Evolutionary conservation across 2,113 vertebrate species (phyloP).

Genomic region (Lophochroa leadbeateri): DNA sequence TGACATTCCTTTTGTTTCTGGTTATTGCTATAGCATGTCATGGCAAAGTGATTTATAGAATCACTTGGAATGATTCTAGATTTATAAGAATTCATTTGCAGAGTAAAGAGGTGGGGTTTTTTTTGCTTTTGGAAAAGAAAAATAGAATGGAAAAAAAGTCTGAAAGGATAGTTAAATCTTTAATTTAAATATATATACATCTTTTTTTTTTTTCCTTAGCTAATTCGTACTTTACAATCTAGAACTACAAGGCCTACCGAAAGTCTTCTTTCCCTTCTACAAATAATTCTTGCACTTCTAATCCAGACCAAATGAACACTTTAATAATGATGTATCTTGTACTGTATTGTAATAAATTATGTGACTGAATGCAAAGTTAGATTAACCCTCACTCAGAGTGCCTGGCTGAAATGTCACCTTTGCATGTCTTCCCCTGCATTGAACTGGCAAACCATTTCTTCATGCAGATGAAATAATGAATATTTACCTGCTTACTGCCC

Average conservation of each 20-base stretch:
- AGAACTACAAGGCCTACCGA: background rate
- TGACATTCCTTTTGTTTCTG: slow-evolving; percentile 17
- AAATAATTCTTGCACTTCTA: background rate
- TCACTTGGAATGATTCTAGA: background rate
- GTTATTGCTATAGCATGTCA: background rate
- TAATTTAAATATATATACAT: background rate
- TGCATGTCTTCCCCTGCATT: background rate
- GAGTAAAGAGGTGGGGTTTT: background rate
- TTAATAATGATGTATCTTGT: background rate
- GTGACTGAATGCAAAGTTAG: background rate
- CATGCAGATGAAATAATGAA: background rate
- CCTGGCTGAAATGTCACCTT: background rate
- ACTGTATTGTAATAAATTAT: background rate
- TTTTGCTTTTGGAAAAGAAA: background rate
- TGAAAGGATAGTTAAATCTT: background rate
- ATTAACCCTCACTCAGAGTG: background rate
- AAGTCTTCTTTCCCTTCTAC: background rate
- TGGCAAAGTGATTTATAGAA: background rate
- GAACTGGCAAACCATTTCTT: background rate
- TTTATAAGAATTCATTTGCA: slow-evolving; percentile 8
- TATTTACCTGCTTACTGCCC: background rate
- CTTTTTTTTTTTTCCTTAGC: background rate
- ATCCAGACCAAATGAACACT: background rate
- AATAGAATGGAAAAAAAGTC: background rate
- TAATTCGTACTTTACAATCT: background rate